These are phyloP conservation scores for Beaufortia kweichowensis DNA, from an alignment of 2,113 vertebrate genomes.

Conservation along the genomic window DNA sequence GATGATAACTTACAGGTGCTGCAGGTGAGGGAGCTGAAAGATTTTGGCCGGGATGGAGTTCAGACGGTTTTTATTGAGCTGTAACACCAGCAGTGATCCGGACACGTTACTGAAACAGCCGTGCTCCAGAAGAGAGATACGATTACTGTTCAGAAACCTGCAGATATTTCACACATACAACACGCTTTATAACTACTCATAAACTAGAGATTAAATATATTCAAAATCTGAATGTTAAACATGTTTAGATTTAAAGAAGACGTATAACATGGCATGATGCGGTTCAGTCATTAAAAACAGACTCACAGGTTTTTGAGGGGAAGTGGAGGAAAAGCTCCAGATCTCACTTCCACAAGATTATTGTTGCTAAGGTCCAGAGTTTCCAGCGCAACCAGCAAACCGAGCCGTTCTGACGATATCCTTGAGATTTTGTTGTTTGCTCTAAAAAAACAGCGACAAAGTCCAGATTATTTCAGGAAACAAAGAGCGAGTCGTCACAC, in stretches of 20 bases:
- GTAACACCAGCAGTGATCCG: constrained; percentile 83
- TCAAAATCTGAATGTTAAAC: no score
- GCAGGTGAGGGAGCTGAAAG: constrained; percentile 90
- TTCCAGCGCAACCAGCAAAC: constrained; percentile 81
- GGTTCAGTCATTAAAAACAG: neutral
- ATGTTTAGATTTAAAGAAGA: no score
- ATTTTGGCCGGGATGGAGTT: constrained; percentile 86
- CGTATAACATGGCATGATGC: no score
- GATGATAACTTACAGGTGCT: constrained; percentile 85
- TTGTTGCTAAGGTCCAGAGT: constrained; percentile 93
- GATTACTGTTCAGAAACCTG: constrained; percentile 90
- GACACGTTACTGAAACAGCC: constrained; percentile 90
- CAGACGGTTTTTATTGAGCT: constrained; percentile 89
- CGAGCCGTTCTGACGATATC: constrained; percentile 78
- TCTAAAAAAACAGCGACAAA: constrained; percentile 77
- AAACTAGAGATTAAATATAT: no score
- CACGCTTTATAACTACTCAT: no score
- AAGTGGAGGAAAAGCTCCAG: constrained; percentile 80
- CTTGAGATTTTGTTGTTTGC: constrained; percentile 86
- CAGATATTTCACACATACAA: neutral
- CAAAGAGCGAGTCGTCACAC: constrained; percentile 39
- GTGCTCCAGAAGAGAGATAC: constrained; percentile 83
- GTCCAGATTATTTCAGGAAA: constrained; percentile 24
- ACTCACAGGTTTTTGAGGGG: constrained; percentile 90
- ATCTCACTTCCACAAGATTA: constrained; percentile 82